Conservation (phyloP, 1,140 invertebrate genomes). For the Apocrypta bakeri region DNA sequence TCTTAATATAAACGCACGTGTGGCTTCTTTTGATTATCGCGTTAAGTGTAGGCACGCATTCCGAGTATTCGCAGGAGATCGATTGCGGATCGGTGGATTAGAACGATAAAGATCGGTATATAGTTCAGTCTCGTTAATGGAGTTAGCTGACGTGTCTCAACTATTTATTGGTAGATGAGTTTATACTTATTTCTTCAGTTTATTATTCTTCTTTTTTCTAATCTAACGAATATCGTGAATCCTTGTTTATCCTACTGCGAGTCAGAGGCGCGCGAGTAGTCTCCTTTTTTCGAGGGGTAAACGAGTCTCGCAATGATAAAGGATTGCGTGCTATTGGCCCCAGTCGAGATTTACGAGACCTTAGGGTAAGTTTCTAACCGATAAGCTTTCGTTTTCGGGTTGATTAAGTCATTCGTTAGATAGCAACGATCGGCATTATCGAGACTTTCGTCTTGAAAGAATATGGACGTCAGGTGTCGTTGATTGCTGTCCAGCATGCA, state of each 20-base stretch:
- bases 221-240: not conserved
- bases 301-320: constrained; percentile 36
- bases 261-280: not conserved
- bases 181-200: too few species aligned
- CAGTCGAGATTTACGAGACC: constrained; percentile 38
- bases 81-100: not conserved
- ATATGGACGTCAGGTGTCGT: constrained; percentile 18
- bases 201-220: constrained; percentile 7
- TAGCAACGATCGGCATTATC: constrained; percentile 36
- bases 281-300: not conserved
- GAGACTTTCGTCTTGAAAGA: not conserved
- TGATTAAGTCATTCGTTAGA: constrained; percentile 46
- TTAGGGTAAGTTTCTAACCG: constrained; percentile 7
- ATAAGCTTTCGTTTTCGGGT: constrained; percentile 45
- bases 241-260: constrained; percentile 16
- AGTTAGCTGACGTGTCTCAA: not conserved
- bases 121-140: too few species aligned
- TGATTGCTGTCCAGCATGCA: constrained; percentile 37
- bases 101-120: too few species aligned
- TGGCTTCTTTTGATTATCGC: constrained; percentile 12
- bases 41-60: not conserved
- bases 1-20: constrained; percentile 36
- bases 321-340: constrained; percentile 28
- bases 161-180: not conserved
- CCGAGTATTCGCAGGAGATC: not conserved